Base-by-base conservation (phyloP, 2,797 vertebrate genomes). In the Astyanax mexicanus region DNA sequence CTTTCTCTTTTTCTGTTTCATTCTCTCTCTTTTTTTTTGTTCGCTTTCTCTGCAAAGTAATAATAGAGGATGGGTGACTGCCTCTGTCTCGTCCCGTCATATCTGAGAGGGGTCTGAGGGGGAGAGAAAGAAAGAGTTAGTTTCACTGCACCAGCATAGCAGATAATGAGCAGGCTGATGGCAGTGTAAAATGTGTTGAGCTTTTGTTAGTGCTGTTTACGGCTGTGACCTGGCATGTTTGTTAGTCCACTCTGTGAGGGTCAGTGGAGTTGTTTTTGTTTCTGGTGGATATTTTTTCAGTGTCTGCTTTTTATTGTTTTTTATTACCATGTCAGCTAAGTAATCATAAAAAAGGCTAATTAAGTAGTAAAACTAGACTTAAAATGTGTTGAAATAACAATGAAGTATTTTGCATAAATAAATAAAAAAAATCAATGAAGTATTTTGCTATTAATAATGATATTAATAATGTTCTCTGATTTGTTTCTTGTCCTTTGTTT, bases 121-220 rank as follows among this genome's bases (percentile, higher is more conserved):
- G 21, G 25, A 40, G 4, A 12, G 55, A 2, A 19, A 23, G 19
- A 27, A 7, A 6, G 54, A 32, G 13, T 4, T 6, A 29, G 11
- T 12, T 13, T 27, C 3, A 13, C 23, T 25, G 52, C 49, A 52
- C 6, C 49, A 51, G 70, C 19, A 10, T 35, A 68, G 80, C 88
- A 84, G 86, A 79, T 88, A 83, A 85, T 83, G 85, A 72, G 68
- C 58, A 40, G 67, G 55, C 27, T 81, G 75, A 51, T 61, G 44
- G 60, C 65, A 37, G 68, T 62, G 83, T 57, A 32, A 42, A 80
- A 84, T 84, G 72, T 0, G 40, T 84, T 85, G 77, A 80, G 60
- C 89, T 87, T 88, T 87, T 88, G 84, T 84, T 86, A 86, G 80
- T 81, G 51, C 89, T 81, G 52, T 90, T 90, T 88, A 84, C 82